Evolutionary conservation across 2,797 vertebrate genomes (phyloP), one percentile per base, ranked within the genome.

Genomic region (Amazonetta brasiliensis): DNA sequence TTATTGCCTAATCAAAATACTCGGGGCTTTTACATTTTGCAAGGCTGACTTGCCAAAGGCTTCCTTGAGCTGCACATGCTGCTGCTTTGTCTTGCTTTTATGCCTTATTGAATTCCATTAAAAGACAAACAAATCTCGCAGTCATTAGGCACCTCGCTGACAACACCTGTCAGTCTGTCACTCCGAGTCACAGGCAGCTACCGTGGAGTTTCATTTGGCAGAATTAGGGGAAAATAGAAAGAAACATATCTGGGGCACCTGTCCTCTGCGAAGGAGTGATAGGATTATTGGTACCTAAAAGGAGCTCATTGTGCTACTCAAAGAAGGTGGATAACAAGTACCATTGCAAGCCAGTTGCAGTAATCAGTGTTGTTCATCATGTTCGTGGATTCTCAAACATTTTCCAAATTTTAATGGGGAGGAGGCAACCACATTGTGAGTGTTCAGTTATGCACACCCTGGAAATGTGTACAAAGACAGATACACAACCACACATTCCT

Each of bases 131-230:
- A 90, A 71, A 50, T 81, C 92, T 92, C 48, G 28, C 74, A 35
- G 94, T 88, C 60, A 46, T 95, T 96, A 84, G 97, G 96, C 93
- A 96, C 97, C 96, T 97, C 39, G 92, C 98, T 98, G 98, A 84
- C 97, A 98, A 93, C 96, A 97, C 95, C 98, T 98, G 98, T 94
- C 98, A 96, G 93, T 93, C 95, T 97, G 97, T 97, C 97, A 96
- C 87, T 97, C 87, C 5, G 30, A 85, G 82, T 95, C 94, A 91
- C 81, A 92, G 87, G 92, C 84, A 96, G 93, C 75, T 66, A 91
- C 87, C 35, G 48, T 37, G 79, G 82, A 95, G 89, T 81, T 91
- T 95, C 84, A 33, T 94, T 96, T 97, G 95, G 95, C 93, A 97
- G 78, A 89, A 95, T 96, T 68, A 94, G 90, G 92, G 96, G 87